A percentile compares a stretch with the other conserved stretches of the same genome.
These are phyloP conservation scores for Lepas anatifera DNA, from an alignment of 2,888 invertebrate species.

Conservation along the genomic window DNA sequence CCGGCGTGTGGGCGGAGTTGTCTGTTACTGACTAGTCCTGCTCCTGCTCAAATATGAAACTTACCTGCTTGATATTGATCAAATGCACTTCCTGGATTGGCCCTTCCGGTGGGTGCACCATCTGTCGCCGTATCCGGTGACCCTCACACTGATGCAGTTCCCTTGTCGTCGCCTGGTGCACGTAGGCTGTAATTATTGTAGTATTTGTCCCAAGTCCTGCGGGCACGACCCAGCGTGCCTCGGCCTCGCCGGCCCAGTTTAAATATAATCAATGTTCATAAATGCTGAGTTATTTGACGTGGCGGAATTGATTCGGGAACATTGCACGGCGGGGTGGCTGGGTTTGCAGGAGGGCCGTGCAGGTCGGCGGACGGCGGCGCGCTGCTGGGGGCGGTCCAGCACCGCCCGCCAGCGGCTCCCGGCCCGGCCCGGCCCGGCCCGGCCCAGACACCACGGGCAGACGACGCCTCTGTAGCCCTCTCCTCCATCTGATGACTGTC, in stretches of 20 bases:
- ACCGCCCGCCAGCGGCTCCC: not conserved
- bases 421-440: not conserved
- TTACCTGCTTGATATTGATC: no score
- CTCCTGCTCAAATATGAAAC: no score
- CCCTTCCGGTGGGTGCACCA: no score
- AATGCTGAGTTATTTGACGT: conserved; percentile 11
- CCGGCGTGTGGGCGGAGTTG: no score
- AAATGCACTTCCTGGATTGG: no score
- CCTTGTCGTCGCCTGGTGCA: not conserved
- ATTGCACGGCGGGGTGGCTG: not conserved
- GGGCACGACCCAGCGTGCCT: not conserved
- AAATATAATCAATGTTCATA: conserved; percentile 12
- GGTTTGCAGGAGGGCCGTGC: no score
- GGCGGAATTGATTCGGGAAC: conserved; percentile 6
- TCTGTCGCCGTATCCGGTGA: no score
- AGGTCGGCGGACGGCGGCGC: not conserved
- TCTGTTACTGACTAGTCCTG: no score
- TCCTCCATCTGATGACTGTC: no score
- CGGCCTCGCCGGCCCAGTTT: not conserved
- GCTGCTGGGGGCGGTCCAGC: not conserved
- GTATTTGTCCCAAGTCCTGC: not conserved
- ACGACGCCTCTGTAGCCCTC: not conserved
- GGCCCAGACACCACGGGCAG: not conserved
- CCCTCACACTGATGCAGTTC: no score
- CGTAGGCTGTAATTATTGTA: not conserved